These are phyloP conservation scores for Solenopsis invicta DNA, from an alignment of 1,140 invertebrate genomes.

Conservation along the genomic window DNA sequence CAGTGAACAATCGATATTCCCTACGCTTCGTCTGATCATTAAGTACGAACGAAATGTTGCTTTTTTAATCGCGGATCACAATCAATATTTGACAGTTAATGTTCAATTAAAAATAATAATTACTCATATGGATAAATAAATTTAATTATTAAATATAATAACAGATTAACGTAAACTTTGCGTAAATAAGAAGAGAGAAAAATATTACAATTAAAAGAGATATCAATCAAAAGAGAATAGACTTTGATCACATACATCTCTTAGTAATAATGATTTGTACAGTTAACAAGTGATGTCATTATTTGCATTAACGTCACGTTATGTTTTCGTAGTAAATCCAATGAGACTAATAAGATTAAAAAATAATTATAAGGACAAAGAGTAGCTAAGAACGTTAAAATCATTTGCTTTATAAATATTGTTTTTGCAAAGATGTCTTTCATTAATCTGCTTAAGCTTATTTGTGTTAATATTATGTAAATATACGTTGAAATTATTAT, in stretches of 20 bases:
- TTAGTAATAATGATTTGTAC: no score
- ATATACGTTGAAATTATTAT: no score
- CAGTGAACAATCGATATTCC: neutral
- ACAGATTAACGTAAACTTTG: neutral
- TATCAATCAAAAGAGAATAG: no score
- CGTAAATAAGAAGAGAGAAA: no score
- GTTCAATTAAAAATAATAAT: neutral
- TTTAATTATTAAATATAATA: neutral
- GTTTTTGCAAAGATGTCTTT: neutral
- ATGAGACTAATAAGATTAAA: neutral
- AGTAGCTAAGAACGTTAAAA: neutral
- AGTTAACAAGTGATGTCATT: no score
- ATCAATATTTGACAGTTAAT: neutral
- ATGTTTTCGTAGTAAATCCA: no score
- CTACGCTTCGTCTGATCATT: neutral
- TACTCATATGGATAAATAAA: neutral
- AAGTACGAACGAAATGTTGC: neutral
- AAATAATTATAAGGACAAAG: neutral
- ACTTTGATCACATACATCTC: no score
- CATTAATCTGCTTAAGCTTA: neutral
- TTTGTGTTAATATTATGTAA: no score
- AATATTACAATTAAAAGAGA: no score
- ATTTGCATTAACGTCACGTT: no score
- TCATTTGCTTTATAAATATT: neutral
- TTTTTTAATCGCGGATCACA: neutral